These are phyloP conservation scores for Oryzias melastigma DNA, from an alignment of 2,113 vertebrate genomes.

Conservation along the genomic window DNA sequence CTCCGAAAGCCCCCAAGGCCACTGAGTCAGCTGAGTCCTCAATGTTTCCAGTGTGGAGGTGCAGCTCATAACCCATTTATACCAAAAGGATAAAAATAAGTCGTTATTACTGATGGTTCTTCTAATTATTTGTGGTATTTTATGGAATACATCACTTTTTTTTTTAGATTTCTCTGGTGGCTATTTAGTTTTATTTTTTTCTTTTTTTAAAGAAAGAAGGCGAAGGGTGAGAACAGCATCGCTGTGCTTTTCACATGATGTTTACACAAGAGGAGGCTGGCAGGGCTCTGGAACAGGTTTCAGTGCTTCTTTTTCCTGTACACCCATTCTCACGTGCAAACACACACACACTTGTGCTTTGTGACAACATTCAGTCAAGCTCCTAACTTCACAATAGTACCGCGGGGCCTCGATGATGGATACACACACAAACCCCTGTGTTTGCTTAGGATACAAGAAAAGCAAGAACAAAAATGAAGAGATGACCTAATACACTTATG, in stretches of 20 bases:
- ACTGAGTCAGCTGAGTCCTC: slow-evolving; percentile 66
- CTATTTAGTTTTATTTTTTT: background rate
- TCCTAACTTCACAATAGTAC: slow-evolving; percentile 1
- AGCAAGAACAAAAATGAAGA: background rate
- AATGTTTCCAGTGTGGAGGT: slow-evolving; percentile 20
- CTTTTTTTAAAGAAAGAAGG: slow-evolving; percentile 4
- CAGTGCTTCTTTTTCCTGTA: slow-evolving; percentile 18
- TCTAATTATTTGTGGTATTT: slow-evolving; percentile 1
- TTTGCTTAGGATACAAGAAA: background rate
- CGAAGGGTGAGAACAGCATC: slow-evolving; percentile 48
- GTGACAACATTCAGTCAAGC: background rate
- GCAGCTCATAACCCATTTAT: slow-evolving; percentile 2
- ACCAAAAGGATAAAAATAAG: background rate
- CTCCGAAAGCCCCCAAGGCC: slow-evolving; percentile 39
- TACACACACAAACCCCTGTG: background rate
- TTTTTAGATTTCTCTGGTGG: background rate
- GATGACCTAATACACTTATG: background rate
- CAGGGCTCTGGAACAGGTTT: slow-evolving; percentile 56
- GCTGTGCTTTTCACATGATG: slow-evolving; percentile 40
- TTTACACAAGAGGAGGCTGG: slow-evolving; percentile 61
- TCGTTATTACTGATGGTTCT: background rate
- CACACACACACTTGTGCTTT: background rate
- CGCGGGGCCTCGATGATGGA: background rate
- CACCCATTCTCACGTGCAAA: slow-evolving; percentile 1
- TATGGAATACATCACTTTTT: background rate